phyloP scores from a whole-genome alignment of 2,797 vertebrate species.

The Pseudomugil gertrudae region DNA sequence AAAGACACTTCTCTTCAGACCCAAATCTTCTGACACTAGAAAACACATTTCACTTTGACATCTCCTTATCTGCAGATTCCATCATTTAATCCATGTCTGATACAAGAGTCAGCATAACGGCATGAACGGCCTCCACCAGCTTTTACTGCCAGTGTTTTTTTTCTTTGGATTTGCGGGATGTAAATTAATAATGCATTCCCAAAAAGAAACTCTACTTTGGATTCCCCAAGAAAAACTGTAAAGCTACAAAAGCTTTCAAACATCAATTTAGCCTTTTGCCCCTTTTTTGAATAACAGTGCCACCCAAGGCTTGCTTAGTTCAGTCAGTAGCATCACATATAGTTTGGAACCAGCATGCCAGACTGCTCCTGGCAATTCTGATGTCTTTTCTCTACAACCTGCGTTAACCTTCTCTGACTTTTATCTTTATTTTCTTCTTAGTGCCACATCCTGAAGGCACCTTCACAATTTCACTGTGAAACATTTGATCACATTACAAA shows the following conservation, averaged over 20 bases:
- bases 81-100: neutral
- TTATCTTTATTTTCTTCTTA: neutral
- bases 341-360: neutral
- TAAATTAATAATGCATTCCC: no score
- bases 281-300: neutral
- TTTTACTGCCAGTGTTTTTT: neutral
- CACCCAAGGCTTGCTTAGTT: no score
- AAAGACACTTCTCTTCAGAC: no score
- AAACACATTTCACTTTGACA: no score
- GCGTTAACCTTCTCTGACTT: neutral
- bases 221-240: neutral
- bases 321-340: no score
- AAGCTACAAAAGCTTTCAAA: neutral
- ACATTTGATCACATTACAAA: neutral
- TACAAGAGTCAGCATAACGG: neutral
- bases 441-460: neutral
- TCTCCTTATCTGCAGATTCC: neutral
- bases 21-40: no score
- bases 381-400: neutral
- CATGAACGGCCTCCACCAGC: neutral
- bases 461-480: neutral
- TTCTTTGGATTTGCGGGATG: no score
- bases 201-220: neutral
- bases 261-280: neutral
- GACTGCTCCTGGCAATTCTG: neutral